These are phyloP conservation scores for Otis tarda DNA, from an alignment of 2,113 vertebrate species.

Conservation along the genomic window DNA sequence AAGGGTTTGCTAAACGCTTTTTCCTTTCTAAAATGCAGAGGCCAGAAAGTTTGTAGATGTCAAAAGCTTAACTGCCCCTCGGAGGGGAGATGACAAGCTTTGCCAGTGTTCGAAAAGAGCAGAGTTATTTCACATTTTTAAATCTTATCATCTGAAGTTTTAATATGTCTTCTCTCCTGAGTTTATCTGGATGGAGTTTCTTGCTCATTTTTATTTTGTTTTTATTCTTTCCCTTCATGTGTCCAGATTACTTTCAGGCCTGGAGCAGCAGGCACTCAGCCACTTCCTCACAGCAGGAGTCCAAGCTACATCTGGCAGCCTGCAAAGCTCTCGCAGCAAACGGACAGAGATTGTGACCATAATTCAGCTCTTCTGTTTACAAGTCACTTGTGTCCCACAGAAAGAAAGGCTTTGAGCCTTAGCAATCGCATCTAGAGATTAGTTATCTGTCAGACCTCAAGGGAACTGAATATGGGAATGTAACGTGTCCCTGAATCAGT, in stretches of 20 bases:
- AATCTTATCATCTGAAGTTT: background rate
- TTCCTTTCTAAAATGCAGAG: background rate
- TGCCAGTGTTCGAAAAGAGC: background rate
- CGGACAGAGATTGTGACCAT: background rate
- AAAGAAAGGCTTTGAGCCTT: background rate
- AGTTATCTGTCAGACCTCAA: background rate
- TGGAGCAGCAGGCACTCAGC: background rate
- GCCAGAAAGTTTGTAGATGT: background rate
- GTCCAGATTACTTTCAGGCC: background rate
- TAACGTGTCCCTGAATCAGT: background rate
- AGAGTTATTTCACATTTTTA: background rate
- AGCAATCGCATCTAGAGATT: background rate
- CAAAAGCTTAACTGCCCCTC: background rate
- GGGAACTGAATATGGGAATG: background rate
- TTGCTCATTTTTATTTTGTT: background rate
- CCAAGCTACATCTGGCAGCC: background rate
- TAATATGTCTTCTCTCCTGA: background rate
- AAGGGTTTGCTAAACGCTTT: background rate
- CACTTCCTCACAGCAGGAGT: background rate
- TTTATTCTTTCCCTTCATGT: background rate
- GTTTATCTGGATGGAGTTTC: background rate
- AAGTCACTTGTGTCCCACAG: background rate
- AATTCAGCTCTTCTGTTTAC: background rate
- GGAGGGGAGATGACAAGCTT: background rate
- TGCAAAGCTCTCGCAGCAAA: background rate